phyloP scores from a whole-genome alignment of 2,888 invertebrate genomes.

The Athalia rosae region DNA sequence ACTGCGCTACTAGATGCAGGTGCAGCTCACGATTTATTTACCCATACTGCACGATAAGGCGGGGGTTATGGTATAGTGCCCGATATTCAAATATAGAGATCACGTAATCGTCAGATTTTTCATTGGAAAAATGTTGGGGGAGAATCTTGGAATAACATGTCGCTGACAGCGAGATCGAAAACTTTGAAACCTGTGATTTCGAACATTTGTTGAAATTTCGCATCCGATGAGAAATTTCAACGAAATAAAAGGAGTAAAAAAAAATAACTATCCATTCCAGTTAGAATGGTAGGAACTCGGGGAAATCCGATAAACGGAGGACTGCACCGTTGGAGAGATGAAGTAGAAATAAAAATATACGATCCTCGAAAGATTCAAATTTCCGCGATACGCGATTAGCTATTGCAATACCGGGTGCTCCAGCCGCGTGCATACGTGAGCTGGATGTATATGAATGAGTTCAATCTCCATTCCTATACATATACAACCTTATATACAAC shows the following conservation, averaged over 20 bases:
- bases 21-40: slow-evolving; percentile 41
- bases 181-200: no score
- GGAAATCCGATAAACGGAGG: no score
- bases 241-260: no score
- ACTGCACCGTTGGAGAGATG: no score
- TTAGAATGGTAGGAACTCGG: no score
- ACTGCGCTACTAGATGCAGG: slow-evolving; percentile 28
- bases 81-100: slow-evolving; percentile 9
- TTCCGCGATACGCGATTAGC: slow-evolving; percentile 25
- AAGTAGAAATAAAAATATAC: no score
- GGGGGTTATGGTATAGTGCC: neutral
- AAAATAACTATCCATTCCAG: no score
- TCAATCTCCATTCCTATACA: neutral
- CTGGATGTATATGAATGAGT: slow-evolving; percentile 22
- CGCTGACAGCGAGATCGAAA: no score
- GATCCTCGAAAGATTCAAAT: slow-evolving; percentile 33
- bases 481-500: neutral
- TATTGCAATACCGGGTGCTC: neutral
- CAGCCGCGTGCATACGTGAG: neutral
- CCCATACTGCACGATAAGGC: neutral
- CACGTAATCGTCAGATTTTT: slow-evolving; percentile 9
- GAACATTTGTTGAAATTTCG: no score
- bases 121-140: neutral
- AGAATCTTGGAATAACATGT: no score
- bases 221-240: no score